These are phyloP conservation scores for Corella eumyota DNA, from an alignment of 23 tunicate species.

Conservation along the genomic window DNA sequence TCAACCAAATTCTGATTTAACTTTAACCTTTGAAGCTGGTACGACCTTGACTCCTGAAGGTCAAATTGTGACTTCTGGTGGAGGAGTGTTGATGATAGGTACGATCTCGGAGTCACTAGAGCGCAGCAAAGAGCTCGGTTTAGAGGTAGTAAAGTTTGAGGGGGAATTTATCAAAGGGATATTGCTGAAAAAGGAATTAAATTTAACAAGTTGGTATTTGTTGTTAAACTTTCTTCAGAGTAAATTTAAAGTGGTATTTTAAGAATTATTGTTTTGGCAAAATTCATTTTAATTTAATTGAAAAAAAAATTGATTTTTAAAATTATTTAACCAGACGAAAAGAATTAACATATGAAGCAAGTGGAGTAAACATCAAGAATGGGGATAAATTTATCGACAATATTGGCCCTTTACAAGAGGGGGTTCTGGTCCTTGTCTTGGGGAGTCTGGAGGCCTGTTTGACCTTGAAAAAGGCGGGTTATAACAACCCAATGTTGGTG, in stretches of 20 bases:
- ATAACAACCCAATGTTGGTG: slow-evolving; percentile 58
- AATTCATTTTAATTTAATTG: too few species aligned
- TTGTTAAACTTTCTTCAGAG: too few species aligned
- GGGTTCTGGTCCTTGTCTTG: slow-evolving; percentile 43
- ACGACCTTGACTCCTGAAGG: too few species aligned
- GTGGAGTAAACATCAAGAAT: slow-evolving; percentile 53
- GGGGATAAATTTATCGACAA: slow-evolving; percentile 33
- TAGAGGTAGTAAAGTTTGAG: slow-evolving; percentile 29
- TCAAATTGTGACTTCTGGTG: slow-evolving; percentile 59
- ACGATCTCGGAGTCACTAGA: slow-evolving; percentile 4
- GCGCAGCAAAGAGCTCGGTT: slow-evolving; percentile 5
- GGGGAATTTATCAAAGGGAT: slow-evolving; percentile 34
- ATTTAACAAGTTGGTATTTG: slow-evolving; percentile 15
- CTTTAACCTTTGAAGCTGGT: too few species aligned
- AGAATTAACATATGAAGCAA: slow-evolving; percentile 39
- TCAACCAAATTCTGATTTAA: too few species aligned
- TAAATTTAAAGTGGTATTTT: too few species aligned
- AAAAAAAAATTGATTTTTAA: too few species aligned
- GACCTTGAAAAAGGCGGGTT: slow-evolving; percentile 42
- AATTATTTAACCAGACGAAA: slow-evolving; percentile 5
- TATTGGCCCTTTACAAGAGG: slow-evolving; percentile 16
- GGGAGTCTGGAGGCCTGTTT: slow-evolving; percentile 75
- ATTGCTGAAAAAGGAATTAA: slow-evolving; percentile 37
- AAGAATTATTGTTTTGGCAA: too few species aligned
- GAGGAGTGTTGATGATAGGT: slow-evolving; percentile 52